Evolutionary conservation across 1,140 invertebrate genomes (phyloP), one percentile per base, ranked within the genome.

Genomic region (Leptinotarsa defecta): DNA sequence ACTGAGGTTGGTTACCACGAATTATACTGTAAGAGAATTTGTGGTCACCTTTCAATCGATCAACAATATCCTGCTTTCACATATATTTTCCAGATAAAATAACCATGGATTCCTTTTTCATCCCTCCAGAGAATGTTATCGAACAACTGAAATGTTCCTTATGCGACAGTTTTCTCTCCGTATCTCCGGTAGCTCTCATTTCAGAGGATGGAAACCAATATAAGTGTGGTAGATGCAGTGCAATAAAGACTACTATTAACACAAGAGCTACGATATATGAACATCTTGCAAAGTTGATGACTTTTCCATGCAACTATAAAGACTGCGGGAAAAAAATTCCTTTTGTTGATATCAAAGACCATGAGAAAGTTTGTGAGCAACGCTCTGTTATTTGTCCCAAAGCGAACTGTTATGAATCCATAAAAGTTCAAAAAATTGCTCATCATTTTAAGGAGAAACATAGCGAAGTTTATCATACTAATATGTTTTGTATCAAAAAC

Each of bases 381-480:
- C 61, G 62, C 17, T 27, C 61, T 3, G 43, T 73, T 6, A 20
- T 64, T 17, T 73, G 71, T 48, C 71, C 71, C 11, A 73, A 73
- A 19, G 61, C 61, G 1, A 73, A 73, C 15, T 73, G 71, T 65
- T 34, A 65, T n/a, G 71, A 73, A 15, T 15, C 22, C 43, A 22
- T 65, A 20, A 73, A 73, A 61, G 34, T 73, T 19, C 48, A 20
- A 17, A 65, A 64, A 48, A 65, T 73, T 5, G 61, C 22, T 11
- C 17, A 61, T 22, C 71, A 73, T 64, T 73, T 73, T 22, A 73
- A 73, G 63, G 71, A 73, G n/a, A 73, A 73, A 24, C 71, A 73
- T 48, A 65, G 15, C 48, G 71, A 73, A 19, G 20, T 62, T n/a
- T 65, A 65, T 20, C 71, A 73, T 22, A 48, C 62, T 15, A 73